phyloP scores from a whole-genome alignment of 2,797 vertebrate genomes.

The Phalloptychus januarius region DNA sequence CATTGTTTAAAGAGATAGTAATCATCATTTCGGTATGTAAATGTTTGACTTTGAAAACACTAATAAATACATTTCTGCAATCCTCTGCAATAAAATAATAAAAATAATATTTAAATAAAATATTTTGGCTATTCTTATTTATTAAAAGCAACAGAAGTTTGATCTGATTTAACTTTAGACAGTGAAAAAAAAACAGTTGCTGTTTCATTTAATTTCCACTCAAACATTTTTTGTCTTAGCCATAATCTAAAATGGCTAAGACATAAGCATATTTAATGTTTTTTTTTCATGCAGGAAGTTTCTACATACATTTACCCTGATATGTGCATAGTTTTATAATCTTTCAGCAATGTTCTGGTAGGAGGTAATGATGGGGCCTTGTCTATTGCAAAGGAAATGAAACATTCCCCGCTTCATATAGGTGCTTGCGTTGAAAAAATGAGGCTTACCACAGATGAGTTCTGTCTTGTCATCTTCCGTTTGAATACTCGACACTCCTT shows the following conservation, averaged over 20 bases:
- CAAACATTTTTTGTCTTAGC: background rate
- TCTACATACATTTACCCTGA: background rate
- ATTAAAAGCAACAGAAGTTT: background rate
- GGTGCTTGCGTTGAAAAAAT: constrained; percentile 10
- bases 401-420: constrained; percentile 46
- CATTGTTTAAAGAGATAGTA: background rate
- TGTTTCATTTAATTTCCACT: background rate
- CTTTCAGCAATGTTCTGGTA: constrained; percentile 25
- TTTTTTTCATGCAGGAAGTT: background rate
- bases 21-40: background rate
- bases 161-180: background rate
- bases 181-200: background rate
- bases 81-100: too few species aligned
- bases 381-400: constrained; percentile 44
- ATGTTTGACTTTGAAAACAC: background rate
- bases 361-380: constrained; percentile 22
- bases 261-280: background rate
- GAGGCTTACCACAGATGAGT: constrained; percentile 42
- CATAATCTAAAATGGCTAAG: background rate
- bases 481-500: constrained; percentile 36
- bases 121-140: background rate
- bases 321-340: constrained; percentile 12
- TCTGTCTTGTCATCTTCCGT: constrained; percentile 48
- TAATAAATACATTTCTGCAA: background rate
- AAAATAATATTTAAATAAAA: too few species aligned